A percentile compares a stretch with the other conserved stretches of the same genome.
Conservation (phyloP, 2,888 invertebrate genomes). For the Aspidiotus rigidus region DNA sequence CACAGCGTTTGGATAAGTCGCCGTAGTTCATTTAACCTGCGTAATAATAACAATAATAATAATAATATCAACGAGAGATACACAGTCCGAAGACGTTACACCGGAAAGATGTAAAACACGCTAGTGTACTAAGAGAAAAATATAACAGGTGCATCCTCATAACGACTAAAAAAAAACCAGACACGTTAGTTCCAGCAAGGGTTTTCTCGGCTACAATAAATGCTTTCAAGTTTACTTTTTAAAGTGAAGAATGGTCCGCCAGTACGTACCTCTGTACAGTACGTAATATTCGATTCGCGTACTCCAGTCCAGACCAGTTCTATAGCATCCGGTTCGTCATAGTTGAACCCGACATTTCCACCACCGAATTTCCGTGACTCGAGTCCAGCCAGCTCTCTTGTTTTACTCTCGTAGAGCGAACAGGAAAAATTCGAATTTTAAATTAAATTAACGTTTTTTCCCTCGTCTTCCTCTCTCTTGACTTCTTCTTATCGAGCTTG, state of each 20-base stretch:
- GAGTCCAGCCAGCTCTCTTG: no score
- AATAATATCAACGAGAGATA: constrained; percentile 20
- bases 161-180: constrained; percentile 17
- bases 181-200: constrained; percentile 28
- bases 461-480: no score
- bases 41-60: not conserved
- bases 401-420: no score
- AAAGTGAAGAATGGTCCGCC: not conserved
- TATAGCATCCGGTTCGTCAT: constrained; percentile 25
- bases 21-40: constrained; percentile 9
- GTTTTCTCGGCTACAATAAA: constrained; percentile 21
- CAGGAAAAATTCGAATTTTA: no score
- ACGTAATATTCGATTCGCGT: constrained; percentile 11
- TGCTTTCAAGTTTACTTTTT: not conserved
- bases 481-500: not conserved
- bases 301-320: constrained; percentile 21
- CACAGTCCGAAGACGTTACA: constrained; percentile 20
- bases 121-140: constrained; percentile 5
- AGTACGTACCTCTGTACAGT: not conserved
- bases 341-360: constrained; percentile 1
- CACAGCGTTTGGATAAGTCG: no score
- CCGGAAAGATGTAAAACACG: constrained; percentile 23
- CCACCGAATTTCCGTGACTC: constrained; percentile 3
- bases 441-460: no score
- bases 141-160: constrained; percentile 31